These are phyloP conservation scores for Ceratothoa steindachneri DNA, from an alignment of 2,888 invertebrate genomes.

Conservation along the genomic window DNA sequence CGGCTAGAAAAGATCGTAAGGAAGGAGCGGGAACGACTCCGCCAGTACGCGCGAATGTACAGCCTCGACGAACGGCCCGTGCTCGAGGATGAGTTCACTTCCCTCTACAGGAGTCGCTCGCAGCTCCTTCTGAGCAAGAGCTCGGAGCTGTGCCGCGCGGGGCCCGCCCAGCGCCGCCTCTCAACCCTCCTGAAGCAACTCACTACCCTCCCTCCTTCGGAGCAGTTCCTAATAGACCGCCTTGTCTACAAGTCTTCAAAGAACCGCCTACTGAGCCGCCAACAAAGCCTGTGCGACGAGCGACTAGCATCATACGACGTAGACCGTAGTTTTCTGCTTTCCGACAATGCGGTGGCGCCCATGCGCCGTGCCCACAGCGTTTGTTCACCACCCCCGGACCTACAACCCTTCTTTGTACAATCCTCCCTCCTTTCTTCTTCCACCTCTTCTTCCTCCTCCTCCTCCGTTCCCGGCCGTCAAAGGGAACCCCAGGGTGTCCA, in stretches of 20 bases:
- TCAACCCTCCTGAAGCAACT: constrained; percentile 33
- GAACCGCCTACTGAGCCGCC: constrained; percentile 23
- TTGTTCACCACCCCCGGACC: constrained; percentile 35
- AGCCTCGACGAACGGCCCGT: constrained; percentile 45
- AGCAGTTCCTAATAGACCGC: constrained; percentile 41
- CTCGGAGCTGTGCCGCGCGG: constrained; percentile 29
- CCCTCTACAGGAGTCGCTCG: constrained; percentile 39
- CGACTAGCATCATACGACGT: constrained; percentile 19
- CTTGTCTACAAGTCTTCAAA: constrained; percentile 30
- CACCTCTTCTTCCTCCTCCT: not conserved
- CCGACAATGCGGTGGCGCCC: constrained; percentile 3
- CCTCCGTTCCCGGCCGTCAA: not conserved
- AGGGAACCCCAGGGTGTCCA: not conserved
- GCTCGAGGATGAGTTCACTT: constrained; percentile 38
- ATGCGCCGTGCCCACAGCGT: constrained; percentile 35
- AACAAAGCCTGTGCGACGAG: constrained; percentile 38
- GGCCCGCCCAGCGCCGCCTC: constrained; percentile 29
- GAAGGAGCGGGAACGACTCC: constrained; percentile 33
- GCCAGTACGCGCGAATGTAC: constrained; percentile 36
- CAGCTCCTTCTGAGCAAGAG: constrained; percentile 35
- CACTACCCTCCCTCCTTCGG: constrained; percentile 33
- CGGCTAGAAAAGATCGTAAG: constrained; percentile 36
- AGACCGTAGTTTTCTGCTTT: constrained; percentile 8
- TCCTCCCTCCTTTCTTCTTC: not conserved
- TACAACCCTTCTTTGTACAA: not conserved